Evolutionary conservation across 2,113 vertebrate species (phyloP).

Genomic region (Triplophysa siluroides): DNA sequence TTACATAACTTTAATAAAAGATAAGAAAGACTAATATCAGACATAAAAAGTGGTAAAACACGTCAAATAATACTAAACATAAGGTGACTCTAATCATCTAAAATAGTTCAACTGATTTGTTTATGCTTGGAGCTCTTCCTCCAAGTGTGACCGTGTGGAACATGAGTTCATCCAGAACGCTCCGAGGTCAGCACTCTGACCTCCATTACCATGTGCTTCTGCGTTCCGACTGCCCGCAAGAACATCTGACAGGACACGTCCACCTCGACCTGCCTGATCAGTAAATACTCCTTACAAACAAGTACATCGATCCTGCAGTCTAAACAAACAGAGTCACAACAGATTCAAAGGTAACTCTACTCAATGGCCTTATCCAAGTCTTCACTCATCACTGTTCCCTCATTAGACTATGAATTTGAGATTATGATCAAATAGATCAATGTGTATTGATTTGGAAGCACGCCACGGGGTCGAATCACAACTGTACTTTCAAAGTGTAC

Average conservation of each 20-base stretch:
- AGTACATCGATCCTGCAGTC: not conserved
- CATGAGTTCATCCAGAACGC: constrained; percentile 27
- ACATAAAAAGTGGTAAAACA: too few species aligned
- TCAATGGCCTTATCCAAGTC: not conserved
- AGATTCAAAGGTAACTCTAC: constrained; percentile 14
- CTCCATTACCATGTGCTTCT: not conserved
- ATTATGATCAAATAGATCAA: constrained; percentile 8
- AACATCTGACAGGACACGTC: constrained; percentile 18
- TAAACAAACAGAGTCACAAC: constrained; percentile 1
- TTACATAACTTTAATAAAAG: not conserved
- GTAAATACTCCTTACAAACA: constrained; percentile 27
- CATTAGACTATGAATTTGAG: not conserved
- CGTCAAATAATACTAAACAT: too few species aligned
- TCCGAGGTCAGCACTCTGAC: constrained; percentile 23
- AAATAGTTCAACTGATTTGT: too few species aligned
- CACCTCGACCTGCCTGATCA: constrained; percentile 14
- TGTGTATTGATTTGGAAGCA: not conserved
- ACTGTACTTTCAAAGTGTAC: not conserved
- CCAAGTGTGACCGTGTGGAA: constrained; percentile 10
- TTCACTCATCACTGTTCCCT: not conserved
- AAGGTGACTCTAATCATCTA: too few species aligned
- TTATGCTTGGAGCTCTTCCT: not conserved
- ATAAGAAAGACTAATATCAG: not conserved
- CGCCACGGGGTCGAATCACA: not conserved
- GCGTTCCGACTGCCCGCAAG: constrained; percentile 29